Percentiles rank a stretch among this genome's conserved stretches.
These are phyloP conservation scores for Gambelia wislizenii DNA, from an alignment of 2,797 vertebrate species.

Conservation along the genomic window DNA sequence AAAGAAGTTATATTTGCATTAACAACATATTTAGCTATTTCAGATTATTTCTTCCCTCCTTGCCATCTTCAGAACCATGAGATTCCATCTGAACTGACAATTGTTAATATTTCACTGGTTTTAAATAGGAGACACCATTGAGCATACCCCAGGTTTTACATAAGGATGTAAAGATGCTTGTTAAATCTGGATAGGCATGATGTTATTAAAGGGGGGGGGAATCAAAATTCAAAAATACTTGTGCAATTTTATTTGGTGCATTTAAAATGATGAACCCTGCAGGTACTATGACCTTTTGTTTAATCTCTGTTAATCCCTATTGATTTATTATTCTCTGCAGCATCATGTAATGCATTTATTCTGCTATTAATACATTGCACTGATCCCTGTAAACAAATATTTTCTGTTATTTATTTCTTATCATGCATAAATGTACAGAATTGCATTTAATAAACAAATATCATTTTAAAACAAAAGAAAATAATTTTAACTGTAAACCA, in stretches of 20 bases:
- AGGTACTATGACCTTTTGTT: background rate
- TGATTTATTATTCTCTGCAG: background rate
- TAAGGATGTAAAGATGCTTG: background rate
- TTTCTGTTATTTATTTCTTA: background rate
- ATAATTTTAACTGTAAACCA: background rate
- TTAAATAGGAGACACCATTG: background rate
- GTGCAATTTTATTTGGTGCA: slow-evolving; percentile 31
- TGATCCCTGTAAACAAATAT: background rate
- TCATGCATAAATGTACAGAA: background rate
- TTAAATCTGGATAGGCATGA: background rate
- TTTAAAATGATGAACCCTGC: slow-evolving; percentile 22
- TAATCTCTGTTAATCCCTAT: background rate
- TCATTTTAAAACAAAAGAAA: slow-evolving; percentile 13
- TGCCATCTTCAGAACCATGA: slow-evolving; percentile 4
- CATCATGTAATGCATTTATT: slow-evolving; percentile 13
- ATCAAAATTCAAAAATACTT: background rate
- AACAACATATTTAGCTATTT: slow-evolving; percentile 37
- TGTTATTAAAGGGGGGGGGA: slow-evolving; percentile 18
- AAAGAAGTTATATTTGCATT: slow-evolving; percentile 43
- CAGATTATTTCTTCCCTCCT: slow-evolving; percentile 32
- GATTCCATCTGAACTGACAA: background rate
- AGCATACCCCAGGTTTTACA: background rate
- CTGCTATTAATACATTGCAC: background rate
- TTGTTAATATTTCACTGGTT: background rate
- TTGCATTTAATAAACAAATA: background rate